Evolutionary conservation across 2,113 vertebrate genomes (phyloP).

Genomic region (Monarcha castaneiventris): DNA sequence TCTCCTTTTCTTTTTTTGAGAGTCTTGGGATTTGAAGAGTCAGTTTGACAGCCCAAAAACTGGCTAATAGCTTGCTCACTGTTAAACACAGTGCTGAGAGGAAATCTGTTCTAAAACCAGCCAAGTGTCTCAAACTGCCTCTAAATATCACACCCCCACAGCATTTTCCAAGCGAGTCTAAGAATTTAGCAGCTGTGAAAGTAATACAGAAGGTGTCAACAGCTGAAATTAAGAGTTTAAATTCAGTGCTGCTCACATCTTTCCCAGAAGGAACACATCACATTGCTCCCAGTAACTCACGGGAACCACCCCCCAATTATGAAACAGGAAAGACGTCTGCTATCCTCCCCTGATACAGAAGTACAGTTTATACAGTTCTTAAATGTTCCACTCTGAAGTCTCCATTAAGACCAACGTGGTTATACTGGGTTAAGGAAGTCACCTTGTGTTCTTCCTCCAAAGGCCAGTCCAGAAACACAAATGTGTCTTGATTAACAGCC

Average conservation of each 20-base stretch:
- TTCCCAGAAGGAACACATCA: not conserved
- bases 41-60: constrained; percentile 14
- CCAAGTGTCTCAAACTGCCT: constrained; percentile 38
- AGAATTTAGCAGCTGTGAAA: constrained; percentile 56
- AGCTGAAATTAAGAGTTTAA: constrained; percentile 41
- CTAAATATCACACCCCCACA: constrained; percentile 38
- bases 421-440: not conserved
- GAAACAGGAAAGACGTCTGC: not conserved
- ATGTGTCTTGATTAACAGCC: not conserved
- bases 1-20: not conserved
- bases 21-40: not conserved
- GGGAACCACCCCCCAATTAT: not conserved
- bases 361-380: not conserved
- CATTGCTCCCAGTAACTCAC: not conserved
- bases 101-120: constrained; percentile 59
- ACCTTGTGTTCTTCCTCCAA: not conserved
- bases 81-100: constrained; percentile 3
- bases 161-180: not conserved
- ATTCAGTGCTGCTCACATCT: constrained; percentile 10
- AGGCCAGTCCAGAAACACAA: not conserved
- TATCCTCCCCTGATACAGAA: not conserved
- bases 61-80: constrained; percentile 38
- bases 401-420: not conserved
- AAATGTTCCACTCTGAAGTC: not conserved
- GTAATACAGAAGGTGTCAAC: constrained; percentile 34